Evolutionary conservation across 2,888 invertebrate species (phyloP), one percentile per base, ranked within the genome.

Genomic region (Conchocele bisecta): DNA sequence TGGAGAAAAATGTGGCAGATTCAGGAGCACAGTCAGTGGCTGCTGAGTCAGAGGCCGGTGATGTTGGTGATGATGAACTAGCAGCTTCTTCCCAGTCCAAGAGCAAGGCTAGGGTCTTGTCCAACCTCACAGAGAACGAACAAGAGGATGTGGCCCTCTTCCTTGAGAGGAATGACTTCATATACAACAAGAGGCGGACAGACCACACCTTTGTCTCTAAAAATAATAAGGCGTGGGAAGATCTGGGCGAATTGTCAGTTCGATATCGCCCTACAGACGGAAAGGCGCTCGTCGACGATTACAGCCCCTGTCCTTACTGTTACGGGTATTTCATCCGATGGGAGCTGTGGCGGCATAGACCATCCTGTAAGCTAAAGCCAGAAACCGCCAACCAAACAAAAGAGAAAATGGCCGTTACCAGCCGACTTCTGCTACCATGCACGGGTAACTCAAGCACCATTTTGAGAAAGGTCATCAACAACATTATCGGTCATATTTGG

Each of bases 91-190:
- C 50, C 42, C 59, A 63, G 51, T 44, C 60, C 31, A 72, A 67
- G 56, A 72, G 44, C 17, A 72, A 72, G 57, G 71, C 71, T 39
- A 66, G 60, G 56, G 54, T 60, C 65, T 17, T 53, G 31, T 69
- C 63, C 15, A 69, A 64, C 54, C 65, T 70, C 29, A 69, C 63
- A 56, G 63, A 65, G 17, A 39, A 65, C 28, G 70, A 59, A 31
- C 70, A 70, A 64, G 64, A 70, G 35, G 59, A 70, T 11, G 56
- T 71, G 65, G 65, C 65, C 65, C 65, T 65, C 22, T 71, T 65
- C 65, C 59, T 71, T 26, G 59, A 57, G 35, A 65, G 41, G 31
- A 59, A 48, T 60, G 65, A 60, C 65, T 71, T 71, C 41, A 71
- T 71, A 20, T 66, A 66, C 65, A 65, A 71, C 59, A 66, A 71